Evolutionary conservation across 2,888 invertebrate species (phyloP).

Genomic region (Rotaria magnacalcarata): DNA sequence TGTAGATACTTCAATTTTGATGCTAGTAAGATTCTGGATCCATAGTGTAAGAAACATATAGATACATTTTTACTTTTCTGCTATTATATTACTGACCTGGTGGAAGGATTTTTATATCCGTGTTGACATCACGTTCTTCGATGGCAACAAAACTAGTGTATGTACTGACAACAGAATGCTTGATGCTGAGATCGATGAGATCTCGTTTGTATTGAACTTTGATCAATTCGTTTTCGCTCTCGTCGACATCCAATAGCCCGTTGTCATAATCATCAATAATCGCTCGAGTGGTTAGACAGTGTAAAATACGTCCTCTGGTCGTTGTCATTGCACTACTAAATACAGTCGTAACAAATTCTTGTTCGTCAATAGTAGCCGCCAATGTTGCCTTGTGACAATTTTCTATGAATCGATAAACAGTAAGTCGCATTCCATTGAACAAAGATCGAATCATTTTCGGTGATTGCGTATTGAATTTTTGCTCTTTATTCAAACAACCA

Average conservation of each 20-base stretch:
- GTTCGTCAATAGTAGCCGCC: conserved; percentile 54
- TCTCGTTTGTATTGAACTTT: conserved; percentile 47
- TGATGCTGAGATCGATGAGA: conserved; percentile 56
- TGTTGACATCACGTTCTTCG: conserved; percentile 55
- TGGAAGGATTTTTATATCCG: not conserved
- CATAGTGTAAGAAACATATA: too few species aligned
- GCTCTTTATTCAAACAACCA: conserved; percentile 48
- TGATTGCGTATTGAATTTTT: conserved; percentile 48
- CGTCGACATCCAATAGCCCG: conserved; percentile 53
- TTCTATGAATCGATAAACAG: conserved; percentile 56
- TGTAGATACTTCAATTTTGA: too few species aligned
- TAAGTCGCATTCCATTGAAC: conserved; percentile 56
- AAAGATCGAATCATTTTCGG: conserved; percentile 55
- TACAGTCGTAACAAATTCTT: conserved; percentile 56
- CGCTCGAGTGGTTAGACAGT: conserved; percentile 56
- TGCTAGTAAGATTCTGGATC: too few species aligned
- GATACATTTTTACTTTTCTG: too few species aligned
- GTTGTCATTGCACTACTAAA: conserved; percentile 55
- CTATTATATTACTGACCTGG: not conserved
- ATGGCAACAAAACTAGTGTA: conserved; percentile 59
- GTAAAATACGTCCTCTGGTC: conserved; percentile 56
- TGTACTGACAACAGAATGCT: conserved; percentile 57
- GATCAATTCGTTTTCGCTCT: conserved; percentile 52
- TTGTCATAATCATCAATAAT: conserved; percentile 58
- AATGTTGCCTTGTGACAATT: conserved; percentile 58